These are phyloP conservation scores for Triops longicaudatus DNA, from an alignment of 1,140 invertebrate species.

Conservation along the genomic window DNA sequence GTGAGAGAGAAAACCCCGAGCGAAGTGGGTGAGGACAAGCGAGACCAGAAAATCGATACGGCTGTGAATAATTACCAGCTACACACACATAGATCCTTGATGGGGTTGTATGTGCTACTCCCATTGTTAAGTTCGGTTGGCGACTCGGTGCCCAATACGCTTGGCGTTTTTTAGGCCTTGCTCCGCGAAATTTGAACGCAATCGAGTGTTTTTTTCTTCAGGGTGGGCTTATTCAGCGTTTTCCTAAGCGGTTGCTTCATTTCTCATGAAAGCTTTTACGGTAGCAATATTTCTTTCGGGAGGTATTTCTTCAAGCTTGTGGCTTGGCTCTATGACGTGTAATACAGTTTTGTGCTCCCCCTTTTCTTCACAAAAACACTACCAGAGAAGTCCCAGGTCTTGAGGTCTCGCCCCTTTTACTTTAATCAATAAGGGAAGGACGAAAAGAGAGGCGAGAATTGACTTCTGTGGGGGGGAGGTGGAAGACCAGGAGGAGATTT, in stretches of 20 bases:
- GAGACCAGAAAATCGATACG: slow-evolving; percentile 11
- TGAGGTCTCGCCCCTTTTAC: slow-evolving; percentile 10
- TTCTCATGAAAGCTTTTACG: too few species aligned
- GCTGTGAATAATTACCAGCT: slow-evolving; percentile 12
- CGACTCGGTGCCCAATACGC: background rate
- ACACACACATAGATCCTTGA: background rate
- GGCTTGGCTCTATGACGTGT: too few species aligned
- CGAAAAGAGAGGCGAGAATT: background rate
- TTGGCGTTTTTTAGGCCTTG: background rate
- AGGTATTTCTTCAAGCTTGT: too few species aligned
- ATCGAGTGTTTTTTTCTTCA: too few species aligned
- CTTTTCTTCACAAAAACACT: background rate
- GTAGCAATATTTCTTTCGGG: too few species aligned
- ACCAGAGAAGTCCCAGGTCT: background rate
- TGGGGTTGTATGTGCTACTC: background rate
- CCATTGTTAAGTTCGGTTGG: background rate
- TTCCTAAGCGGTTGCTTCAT: too few species aligned
- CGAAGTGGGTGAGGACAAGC: slow-evolving; percentile 6
- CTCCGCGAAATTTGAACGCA: too few species aligned
- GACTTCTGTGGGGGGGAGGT: background rate
- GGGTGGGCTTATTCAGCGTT: too few species aligned
- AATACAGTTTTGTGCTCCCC: background rate
- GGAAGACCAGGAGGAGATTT: background rate
- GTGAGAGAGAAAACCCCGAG: background rate
- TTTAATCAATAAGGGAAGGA: slow-evolving; percentile 8